These are phyloP conservation scores for Volucella inanis DNA, from an alignment of 2,888 invertebrate species.

Conservation along the genomic window DNA sequence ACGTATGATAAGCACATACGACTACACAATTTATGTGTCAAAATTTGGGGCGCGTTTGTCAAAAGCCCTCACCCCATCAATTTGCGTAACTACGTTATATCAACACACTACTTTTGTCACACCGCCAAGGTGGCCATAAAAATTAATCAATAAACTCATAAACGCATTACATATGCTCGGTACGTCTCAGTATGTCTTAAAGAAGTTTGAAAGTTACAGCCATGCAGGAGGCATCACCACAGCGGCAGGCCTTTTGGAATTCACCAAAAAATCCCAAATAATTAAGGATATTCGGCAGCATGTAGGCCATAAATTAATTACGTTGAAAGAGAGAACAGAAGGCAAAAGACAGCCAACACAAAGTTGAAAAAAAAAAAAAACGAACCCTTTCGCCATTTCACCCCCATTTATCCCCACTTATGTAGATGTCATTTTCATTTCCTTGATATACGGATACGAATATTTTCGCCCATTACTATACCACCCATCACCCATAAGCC, in stretches of 20 bases:
- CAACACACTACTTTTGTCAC: conserved; percentile 6
- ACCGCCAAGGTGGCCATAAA: conserved; percentile 7
- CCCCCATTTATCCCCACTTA: conserved; percentile 1
- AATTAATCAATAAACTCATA: conserved; percentile 47
- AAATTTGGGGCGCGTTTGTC: conserved; percentile 11
- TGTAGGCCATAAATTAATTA: conserved; percentile 57
- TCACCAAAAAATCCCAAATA: conserved; percentile 48
- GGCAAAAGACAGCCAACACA: neutral
- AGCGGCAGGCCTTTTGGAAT: conserved; percentile 3
- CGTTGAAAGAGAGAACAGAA: neutral
- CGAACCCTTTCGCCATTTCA: conserved; percentile 40
- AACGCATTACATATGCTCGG: conserved; percentile 50
- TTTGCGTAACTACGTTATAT: neutral
- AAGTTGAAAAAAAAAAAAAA: neutral
- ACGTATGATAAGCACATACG: conserved; percentile 33
- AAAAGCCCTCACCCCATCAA: neutral
- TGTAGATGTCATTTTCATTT: conserved; percentile 31
- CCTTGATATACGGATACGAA: conserved; percentile 28
- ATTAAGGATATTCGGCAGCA: conserved; percentile 50
- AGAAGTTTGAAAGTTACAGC: conserved; percentile 30
- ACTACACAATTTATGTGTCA: conserved; percentile 26
- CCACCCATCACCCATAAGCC: conserved; percentile 49
- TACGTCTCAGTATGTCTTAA: conserved; percentile 34
- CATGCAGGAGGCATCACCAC: neutral
- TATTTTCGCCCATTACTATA: conserved; percentile 50